These are phyloP conservation scores for Matsumyia berberina DNA, from an alignment of 2,888 invertebrate genomes.

Conservation along the genomic window DNA sequence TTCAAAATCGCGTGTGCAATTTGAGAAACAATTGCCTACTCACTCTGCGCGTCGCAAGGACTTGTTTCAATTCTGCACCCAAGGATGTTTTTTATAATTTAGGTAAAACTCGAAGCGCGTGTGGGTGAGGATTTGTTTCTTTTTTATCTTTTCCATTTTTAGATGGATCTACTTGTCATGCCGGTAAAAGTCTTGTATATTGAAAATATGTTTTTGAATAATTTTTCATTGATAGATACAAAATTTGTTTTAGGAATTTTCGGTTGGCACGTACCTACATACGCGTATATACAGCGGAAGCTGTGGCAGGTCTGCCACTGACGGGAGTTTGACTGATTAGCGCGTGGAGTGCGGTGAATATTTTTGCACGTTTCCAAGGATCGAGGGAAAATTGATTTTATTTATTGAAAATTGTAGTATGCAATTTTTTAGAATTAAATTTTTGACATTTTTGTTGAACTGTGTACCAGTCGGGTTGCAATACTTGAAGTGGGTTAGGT, in stretches of 20 bases:
- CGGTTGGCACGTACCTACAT: neutral
- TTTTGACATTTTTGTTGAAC: too few species aligned
- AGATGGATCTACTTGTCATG: too few species aligned
- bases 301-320: slow-evolving; percentile 1
- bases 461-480: too few species aligned
- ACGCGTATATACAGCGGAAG: neutral
- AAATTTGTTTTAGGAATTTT: neutral
- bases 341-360: neutral
- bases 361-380: neutral
- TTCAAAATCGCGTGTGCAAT: slow-evolving; percentile 5
- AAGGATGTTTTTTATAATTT: neutral
- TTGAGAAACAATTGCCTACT: slow-evolving; percentile 6
- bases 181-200: too few species aligned
- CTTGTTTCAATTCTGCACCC: neutral
- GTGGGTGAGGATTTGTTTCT: neutral
- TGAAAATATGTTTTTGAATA: neutral
- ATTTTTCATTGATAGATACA: neutral
- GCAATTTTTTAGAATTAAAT: neutral
- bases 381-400: neutral
- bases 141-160: too few species aligned
- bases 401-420: neutral
- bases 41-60: neutral
- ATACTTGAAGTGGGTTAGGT: too few species aligned
- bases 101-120: neutral
- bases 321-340: neutral